A percentile compares a stretch with the other conserved stretches of the same genome.
These are phyloP conservation scores for Psilanteris sp. DNA, from an alignment of 1,140 invertebrate species.

Conservation along the genomic window DNA sequence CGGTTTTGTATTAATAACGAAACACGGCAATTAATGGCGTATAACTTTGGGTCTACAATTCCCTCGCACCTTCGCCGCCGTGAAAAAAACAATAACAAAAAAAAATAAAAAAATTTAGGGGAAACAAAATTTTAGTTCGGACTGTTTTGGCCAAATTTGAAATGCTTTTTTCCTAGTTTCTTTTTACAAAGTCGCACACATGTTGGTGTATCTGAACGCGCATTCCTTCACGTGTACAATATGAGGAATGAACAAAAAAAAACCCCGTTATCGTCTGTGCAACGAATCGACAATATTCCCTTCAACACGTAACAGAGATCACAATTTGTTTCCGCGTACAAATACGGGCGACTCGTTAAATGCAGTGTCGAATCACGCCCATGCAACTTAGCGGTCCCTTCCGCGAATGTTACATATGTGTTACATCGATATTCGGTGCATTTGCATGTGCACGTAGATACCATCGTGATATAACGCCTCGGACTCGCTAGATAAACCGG, in stretches of 20 bases:
- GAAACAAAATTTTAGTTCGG: no score
- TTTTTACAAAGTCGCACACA: no score
- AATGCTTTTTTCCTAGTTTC: no score
- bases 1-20: no score
- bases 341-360: constrained; percentile 65
- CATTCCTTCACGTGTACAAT: constrained; percentile 28
- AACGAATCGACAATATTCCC: constrained; percentile 40
- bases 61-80: no score
- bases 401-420: constrained; percentile 38
- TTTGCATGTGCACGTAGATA: constrained; percentile 48
- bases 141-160: no score
- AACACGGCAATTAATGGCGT: no score
- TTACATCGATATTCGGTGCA: constrained; percentile 37
- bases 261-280: constrained; percentile 41
- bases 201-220: background rate
- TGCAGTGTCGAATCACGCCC: constrained; percentile 65
- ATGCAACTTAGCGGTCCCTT: constrained; percentile 45
- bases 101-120: no score
- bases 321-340: constrained; percentile 57
- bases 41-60: no score
- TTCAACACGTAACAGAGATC: constrained; percentile 42
- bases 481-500: constrained; percentile 36
- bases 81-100: no score
- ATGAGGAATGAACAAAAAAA: constrained; percentile 34
- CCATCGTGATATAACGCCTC: constrained; percentile 59